Percentiles rank a stretch among this genome's conserved stretches.
Conservation (phyloP, 2,888 invertebrate genomes). For the Cepaea hortensis region DNA sequence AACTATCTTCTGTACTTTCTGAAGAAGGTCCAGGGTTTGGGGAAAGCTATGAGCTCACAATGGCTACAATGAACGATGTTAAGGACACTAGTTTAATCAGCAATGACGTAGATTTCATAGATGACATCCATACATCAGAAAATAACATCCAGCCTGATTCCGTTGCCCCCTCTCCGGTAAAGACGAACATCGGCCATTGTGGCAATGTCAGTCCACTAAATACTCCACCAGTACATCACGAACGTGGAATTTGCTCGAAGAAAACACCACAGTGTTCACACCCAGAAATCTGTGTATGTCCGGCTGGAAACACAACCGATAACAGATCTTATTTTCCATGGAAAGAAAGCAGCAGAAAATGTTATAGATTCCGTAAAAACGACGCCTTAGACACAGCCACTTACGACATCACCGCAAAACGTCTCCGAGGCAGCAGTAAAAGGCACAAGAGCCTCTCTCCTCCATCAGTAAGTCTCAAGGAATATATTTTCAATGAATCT, state of each 20-base stretch:
- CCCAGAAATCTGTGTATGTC: background rate
- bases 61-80: background rate
- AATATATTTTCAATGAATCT: background rate
- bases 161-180: background rate
- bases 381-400: background rate
- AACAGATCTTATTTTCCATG: no score
- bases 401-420: background rate
- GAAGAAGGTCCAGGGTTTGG: background rate
- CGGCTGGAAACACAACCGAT: background rate
- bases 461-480: background rate
- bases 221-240: background rate
- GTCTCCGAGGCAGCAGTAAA: no score
- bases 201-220: background rate
- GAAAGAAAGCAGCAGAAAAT: background rate
- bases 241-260: background rate
- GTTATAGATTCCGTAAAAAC: background rate
- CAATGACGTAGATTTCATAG: background rate
- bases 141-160: background rate
- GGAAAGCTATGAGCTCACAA: background rate
- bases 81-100: slow-evolving; percentile 1
- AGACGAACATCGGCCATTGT: background rate
- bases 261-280: background rate
- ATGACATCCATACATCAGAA: background rate
- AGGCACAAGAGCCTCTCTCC: background rate
- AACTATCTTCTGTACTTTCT: background rate